Evolutionary conservation across 2,113 vertebrate genomes (phyloP).

Genomic region (Pollachius pollachius): DNA sequence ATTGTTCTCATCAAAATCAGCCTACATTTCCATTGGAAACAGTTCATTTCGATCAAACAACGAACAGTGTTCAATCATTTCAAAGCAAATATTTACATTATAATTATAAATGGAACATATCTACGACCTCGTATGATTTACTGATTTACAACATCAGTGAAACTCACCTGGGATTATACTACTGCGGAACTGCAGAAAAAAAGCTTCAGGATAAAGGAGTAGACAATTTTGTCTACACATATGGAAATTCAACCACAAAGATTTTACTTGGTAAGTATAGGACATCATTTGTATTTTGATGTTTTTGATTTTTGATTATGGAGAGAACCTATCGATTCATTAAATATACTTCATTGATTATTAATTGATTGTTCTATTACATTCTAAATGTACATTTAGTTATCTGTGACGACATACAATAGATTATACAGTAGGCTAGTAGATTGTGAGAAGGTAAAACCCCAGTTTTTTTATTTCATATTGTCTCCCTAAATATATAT

Average conservation of each 20-base stretch:
- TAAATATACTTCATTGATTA: too few species aligned
- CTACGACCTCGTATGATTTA: conserved; percentile 24
- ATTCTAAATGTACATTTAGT: too few species aligned
- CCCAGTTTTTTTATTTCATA: too few species aligned
- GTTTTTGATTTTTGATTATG: too few species aligned
- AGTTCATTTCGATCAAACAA: too few species aligned
- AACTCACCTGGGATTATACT: conserved; percentile 40
- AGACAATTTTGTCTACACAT: not conserved
- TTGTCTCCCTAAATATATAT: too few species aligned
- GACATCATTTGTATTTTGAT: not conserved
- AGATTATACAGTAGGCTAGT: too few species aligned
- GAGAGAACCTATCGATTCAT: too few species aligned
- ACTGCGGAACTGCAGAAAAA: conserved; percentile 13
- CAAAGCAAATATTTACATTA: not conserved
- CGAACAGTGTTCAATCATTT: not conserved
- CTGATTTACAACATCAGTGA: conserved; percentile 35
- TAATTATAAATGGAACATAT: fast-evolving
- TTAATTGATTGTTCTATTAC: too few species aligned
- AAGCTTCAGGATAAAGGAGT: fast-evolving
- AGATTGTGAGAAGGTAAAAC: too few species aligned
- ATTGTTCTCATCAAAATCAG: conserved; percentile 46
- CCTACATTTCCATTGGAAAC: not conserved
- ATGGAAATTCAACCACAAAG: conserved; percentile 17
- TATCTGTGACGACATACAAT: too few species aligned
- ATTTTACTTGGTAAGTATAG: conserved; percentile 32